phyloP scores from a whole-genome alignment of 2,797 vertebrate genomes.

The Balearica regulorum region DNA sequence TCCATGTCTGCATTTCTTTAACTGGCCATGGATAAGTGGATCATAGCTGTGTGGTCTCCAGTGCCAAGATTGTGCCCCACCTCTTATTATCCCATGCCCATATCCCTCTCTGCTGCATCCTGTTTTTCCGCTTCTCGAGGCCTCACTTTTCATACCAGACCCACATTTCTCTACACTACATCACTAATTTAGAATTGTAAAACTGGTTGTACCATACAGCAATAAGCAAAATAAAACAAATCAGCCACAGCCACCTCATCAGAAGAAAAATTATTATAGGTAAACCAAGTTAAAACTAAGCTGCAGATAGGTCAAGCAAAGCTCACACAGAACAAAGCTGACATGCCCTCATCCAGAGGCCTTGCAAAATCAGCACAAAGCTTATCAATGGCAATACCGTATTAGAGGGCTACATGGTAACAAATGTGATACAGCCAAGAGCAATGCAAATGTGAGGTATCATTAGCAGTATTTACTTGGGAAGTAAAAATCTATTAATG shows the following conservation, averaged over 20 bases:
- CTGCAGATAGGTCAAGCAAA: neutral
- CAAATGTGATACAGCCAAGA: neutral
- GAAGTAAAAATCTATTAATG: neutral
- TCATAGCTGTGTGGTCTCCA: neutral
- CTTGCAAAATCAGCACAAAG: neutral
- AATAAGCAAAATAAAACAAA: neutral
- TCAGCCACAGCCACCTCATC: neutral
- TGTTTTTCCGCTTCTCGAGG: neutral
- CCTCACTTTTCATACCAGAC: neutral
- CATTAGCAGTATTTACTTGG: neutral
- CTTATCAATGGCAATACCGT: neutral
- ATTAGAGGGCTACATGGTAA: neutral
- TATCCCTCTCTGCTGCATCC: accelerated
- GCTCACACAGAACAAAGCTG: neutral
- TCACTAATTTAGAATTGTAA: neutral
- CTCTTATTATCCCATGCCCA: neutral
- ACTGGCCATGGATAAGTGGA: neutral
- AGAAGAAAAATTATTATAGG: neutral
- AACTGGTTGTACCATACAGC: neutral
- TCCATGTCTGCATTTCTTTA: neutral
- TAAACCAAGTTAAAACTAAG: neutral
- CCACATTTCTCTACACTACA: neutral
- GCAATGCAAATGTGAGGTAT: neutral
- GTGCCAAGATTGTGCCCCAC: neutral
- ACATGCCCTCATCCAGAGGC: neutral